Conservation (phyloP, 2,797 vertebrate genomes). For the Psittacula echo region DNA sequence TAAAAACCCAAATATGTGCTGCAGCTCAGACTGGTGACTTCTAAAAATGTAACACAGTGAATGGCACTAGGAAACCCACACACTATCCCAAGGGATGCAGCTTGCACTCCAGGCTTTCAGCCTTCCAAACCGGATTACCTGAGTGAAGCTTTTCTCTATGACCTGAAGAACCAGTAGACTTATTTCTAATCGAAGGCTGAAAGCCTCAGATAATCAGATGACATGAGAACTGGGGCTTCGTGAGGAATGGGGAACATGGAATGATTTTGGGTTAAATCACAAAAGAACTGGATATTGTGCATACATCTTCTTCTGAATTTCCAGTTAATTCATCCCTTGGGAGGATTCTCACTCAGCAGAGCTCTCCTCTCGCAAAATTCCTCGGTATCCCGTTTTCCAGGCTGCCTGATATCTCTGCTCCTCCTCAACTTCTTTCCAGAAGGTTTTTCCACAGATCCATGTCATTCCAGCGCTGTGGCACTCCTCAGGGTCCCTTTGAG, state of each 20-base stretch:
- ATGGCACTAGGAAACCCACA: neutral
- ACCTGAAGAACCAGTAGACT: neutral
- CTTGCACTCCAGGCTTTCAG: neutral
- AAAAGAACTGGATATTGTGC: neutral
- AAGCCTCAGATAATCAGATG: neutral
- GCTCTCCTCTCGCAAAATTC: neutral
- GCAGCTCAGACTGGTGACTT: neutral
- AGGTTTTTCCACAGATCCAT: neutral
- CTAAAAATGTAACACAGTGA: neutral
- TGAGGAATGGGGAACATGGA: neutral
- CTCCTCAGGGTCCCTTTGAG: neutral
- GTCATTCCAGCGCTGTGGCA: neutral
- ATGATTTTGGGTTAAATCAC: neutral
- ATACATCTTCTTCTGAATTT: neutral
- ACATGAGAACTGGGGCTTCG: neutral
- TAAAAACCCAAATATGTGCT: constrained; percentile 31
- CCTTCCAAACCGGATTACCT: neutral
- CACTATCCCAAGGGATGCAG: neutral
- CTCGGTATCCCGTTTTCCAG: neutral
- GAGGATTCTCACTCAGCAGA: neutral
- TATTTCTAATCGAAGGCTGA: neutral
- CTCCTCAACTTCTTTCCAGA: neutral
- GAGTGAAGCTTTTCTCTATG: neutral
- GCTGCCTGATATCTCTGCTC: neutral
- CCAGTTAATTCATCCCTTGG: neutral